These are phyloP conservation scores for Podilymbus podiceps DNA, from an alignment of 2,113 vertebrate species.

Conservation along the genomic window DNA sequence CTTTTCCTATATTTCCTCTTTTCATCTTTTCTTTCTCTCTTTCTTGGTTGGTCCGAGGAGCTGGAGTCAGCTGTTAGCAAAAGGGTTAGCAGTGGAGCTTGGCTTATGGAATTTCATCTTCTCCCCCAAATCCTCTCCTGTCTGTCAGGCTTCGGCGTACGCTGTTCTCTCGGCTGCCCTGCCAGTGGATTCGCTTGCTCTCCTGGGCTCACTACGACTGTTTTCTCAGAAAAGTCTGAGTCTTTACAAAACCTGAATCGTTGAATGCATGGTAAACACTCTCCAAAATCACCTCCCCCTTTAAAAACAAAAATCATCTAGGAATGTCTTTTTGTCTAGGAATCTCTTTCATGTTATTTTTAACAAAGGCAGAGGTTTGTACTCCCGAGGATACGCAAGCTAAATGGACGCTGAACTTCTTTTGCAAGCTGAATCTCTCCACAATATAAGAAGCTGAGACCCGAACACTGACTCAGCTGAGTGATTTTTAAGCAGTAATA, in stretches of 20 bases:
- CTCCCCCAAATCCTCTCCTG: background rate
- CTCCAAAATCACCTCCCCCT: background rate
- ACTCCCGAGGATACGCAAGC: slow-evolving; percentile 10
- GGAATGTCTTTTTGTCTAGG: background rate
- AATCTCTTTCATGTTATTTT: slow-evolving; percentile 28
- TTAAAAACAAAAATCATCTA: background rate
- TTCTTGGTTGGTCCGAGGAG: slow-evolving; percentile 10
- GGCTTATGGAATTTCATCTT: background rate
- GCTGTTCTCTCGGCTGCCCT: background rate
- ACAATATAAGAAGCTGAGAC: background rate
- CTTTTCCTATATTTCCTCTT: slow-evolving; percentile 75
- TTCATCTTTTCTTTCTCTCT: slow-evolving; percentile 66
- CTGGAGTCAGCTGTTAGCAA: slow-evolving; percentile 24
- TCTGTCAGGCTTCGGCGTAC: background rate
- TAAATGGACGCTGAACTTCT: background rate
- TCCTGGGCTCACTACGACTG: background rate
- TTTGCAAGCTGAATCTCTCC: background rate
- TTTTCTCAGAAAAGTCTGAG: background rate
- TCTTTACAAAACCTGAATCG: background rate
- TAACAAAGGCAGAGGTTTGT: slow-evolving; percentile 25
- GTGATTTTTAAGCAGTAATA: background rate
- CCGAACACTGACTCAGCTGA: background rate
- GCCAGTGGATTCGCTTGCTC: background rate
- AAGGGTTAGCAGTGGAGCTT: background rate
- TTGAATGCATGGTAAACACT: background rate